Base-by-base conservation (phyloP, 2,797 vertebrate species). In the Acrossocheilus fasciatus region DNA sequence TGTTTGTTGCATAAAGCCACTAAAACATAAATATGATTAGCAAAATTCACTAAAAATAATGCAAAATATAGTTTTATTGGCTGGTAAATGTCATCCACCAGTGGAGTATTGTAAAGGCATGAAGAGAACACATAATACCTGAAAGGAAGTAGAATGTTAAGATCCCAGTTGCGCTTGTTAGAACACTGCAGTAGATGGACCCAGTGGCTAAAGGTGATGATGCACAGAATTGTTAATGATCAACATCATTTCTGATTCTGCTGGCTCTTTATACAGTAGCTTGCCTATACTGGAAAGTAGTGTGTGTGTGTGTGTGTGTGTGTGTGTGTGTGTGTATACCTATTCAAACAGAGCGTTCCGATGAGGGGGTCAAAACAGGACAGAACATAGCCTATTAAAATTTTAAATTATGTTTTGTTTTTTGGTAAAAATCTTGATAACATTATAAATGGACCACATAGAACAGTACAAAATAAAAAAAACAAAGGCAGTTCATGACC, bases 101-200 rank as follows among this genome's bases (percentile, higher is more conserved):
- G 7, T 62, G 23, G 76, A 68, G 34, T 36, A 36, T 9, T 62
- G 54, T 43, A 15, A 0, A 45, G 57, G 39, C 39, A 8, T 45
- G 23, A 26, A 62, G 7, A 77, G 23, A 14, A 43, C 62, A 18
- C 2, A 30, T 43, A 30, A 79, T 12, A 43, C 57, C 50, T 64
- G 57, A 26, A 79, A 30, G n/a, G 8, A 5, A 57, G 8, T n/a
- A 74, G n/a, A 26, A 15, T 30, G 76, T 62, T 79, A 79, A 45
- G 39, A 79, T 79, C 57, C 39, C 57, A 79, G 39, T 64, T 64
- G 57, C 36, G 1, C 41, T 79, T 64, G 39, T 79, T 79, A 79
- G 23, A 43, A 39, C 77, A 79, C n/a, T 26, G 39, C 36, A 45
- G 76, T 79, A 39, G n/a, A 62, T 11, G n/a, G 57, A 79, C 39